phyloP scores from a whole-genome alignment of 2,888 invertebrate species.

The Andrena minutula region DNA sequence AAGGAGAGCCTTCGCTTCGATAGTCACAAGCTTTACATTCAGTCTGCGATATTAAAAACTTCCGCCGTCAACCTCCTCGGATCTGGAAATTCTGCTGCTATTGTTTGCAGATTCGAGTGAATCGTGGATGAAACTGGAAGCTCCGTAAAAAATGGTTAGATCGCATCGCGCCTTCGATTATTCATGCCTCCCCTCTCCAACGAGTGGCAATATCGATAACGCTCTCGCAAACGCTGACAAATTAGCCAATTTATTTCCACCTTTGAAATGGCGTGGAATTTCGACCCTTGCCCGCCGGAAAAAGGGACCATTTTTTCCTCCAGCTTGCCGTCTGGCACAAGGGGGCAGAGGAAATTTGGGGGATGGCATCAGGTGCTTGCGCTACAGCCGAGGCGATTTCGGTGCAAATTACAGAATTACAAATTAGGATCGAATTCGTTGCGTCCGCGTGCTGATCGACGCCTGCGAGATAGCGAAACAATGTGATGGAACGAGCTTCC shows the following conservation, averaged over 20 bases:
- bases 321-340: not conserved
- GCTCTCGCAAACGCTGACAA: slow-evolving; percentile 42
- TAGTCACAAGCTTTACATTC: not conserved
- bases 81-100: not conserved
- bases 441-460: slow-evolving; percentile 24
- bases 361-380: slow-evolving; percentile 71
- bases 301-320: slow-evolving; percentile 27
- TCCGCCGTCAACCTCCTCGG: not conserved
- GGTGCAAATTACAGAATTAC: slow-evolving; percentile 73
- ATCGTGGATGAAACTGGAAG: not conserved
- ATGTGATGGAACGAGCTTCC: not conserved
- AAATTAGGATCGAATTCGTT: slow-evolving; percentile 66
- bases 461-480: slow-evolving; percentile 34
- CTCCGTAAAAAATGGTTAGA: not conserved
- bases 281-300: slow-evolving; percentile 25
- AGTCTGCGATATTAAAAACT: not conserved
- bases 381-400: slow-evolving; percentile 66
- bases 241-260: slow-evolving; percentile 59
- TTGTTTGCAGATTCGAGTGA: not conserved
- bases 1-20: slow-evolving; percentile 34
- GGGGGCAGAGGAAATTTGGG: slow-evolving; percentile 51
- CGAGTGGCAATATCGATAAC: not conserved
- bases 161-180: not conserved
- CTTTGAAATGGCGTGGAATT: slow-evolving; percentile 49
- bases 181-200: not conserved